Conservation (phyloP, 2,113 vertebrate species). For the Macrotus californicus region DNA sequence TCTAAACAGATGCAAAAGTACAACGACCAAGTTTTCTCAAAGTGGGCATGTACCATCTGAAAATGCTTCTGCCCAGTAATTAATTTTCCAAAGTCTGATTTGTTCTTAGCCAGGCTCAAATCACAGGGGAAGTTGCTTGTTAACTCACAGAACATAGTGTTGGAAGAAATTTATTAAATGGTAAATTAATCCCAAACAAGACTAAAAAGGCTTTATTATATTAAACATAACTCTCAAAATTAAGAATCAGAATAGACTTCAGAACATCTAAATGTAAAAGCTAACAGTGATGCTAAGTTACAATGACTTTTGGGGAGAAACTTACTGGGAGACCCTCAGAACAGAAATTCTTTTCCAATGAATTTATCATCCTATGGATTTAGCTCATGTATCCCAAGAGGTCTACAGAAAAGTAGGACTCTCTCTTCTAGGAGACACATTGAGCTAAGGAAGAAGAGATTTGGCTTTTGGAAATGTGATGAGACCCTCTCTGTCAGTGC, state of each 20-base stretch:
- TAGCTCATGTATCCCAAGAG: background rate
- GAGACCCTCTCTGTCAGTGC: background rate
- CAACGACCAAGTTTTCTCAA: slow-evolving; percentile 28
- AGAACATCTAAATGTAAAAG: background rate
- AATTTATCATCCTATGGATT: background rate
- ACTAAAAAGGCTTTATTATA: slow-evolving; percentile 13
- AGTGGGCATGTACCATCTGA: background rate
- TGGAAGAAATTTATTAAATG: slow-evolving; percentile 58
- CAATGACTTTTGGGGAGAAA: background rate
- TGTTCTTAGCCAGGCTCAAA: slow-evolving; percentile 41
- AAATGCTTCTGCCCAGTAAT: slow-evolving; percentile 41
- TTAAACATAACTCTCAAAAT: slow-evolving; percentile 43
- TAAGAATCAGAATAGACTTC: slow-evolving; percentile 12
- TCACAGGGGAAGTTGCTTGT: slow-evolving; percentile 52
- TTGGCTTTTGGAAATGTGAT: background rate
- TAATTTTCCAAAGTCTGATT: slow-evolving; percentile 43
- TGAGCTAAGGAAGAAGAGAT: background rate
- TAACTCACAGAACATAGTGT: slow-evolving; percentile 36
- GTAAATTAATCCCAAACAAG: slow-evolving; percentile 34
- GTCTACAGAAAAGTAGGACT: background rate
- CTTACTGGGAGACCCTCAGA: background rate
- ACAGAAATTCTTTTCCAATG: background rate
- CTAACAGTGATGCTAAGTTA: background rate
- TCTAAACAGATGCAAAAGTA: slow-evolving; percentile 10
- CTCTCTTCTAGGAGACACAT: background rate